Evolutionary conservation across 2,113 vertebrate genomes (phyloP), one percentile per base, ranked within the genome.

Genomic region (Morone saxatilis): DNA sequence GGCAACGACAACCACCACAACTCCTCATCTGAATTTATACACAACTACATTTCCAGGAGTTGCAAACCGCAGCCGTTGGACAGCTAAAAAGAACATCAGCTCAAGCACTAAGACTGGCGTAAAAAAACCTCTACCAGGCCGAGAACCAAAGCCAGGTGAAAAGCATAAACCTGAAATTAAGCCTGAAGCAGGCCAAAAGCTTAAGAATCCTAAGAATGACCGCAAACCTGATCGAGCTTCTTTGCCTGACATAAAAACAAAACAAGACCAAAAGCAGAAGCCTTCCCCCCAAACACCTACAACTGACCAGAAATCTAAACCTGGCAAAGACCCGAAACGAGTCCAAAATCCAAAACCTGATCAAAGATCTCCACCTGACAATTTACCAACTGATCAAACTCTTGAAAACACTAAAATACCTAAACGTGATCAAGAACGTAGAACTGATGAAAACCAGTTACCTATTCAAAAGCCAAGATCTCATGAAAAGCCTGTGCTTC

Each of bases 261-360:
- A 90, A 71, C 17, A 13, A 11, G 62, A 78, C 66, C 88, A 73
- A 76, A 92, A 83, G 47, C 82, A 72, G 53, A 87, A 54, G 7
- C 69, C 73, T 57, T 10, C 54, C 25, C 45, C 43, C 1, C 71
- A 51, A 13, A 92, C 87, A 89, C 72, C 79, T 7, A 53, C n/a
- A 80, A 43, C 10, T 2, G 10, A 71, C 17, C 78, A 51, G 20
- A 83, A 83, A 50, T 20, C 57, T 36, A 91, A 83, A 85, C 59
- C 78, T 67, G 69, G 22, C 53, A 85, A 67, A 62, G 53, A 71
- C 6, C 68, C 56, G 0, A 71, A 41, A 74, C 47, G 1, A 40
- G 54, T 40, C 12, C 73, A 86, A 20, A 70, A 25, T 70, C 38
- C 56, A 60, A 85, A 93, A 62, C 45, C 61, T 40, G 51, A 84